Base-by-base conservation (phyloP, 2,888 invertebrate species). In the Andrena chrysosceles region DNA sequence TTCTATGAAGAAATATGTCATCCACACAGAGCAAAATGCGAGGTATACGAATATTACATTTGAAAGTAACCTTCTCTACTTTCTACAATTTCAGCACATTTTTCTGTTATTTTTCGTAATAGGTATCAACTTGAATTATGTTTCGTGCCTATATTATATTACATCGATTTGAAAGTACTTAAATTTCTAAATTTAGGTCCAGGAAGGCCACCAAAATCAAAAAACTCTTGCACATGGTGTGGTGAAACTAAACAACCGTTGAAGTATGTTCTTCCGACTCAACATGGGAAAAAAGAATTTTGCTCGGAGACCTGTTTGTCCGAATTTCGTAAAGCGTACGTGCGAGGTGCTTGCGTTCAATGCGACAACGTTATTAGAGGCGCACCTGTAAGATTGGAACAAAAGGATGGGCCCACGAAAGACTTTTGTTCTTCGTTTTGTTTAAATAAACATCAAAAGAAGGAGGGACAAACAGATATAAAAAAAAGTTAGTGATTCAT, bases 201-300 rank as follows among this genome's bases (percentile, higher is more conserved):
- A 91, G 97, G 97, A 82, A 96, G 97, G 91, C 97, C 97, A 77
- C 97, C 97, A 16, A 97, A 97, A 94, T 96, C 96, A 89, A 96
- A 96, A 84, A 94, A 94, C 66, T 94, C 94, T 3, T 98, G 98
- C 94, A 97, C 97, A 26, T 98, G 98, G 98, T 98, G 98, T 93
- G 97, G 96, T 77, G 97, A 98, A 94, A 96, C 96, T 82, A 97
- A 97, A 94, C 96, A 97, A 84, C 96, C 97, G 2, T 93, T 98
- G 71, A 98, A 97, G 92, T 98, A 98, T 94, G 97, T 98, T 42
- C 94, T 98, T 85, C 98, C 98, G 10, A 97, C 97, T 2, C 97
- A 97, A 91, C 97, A 97, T 93, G 98, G 98, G 13, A 98, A 98
- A 92, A 98, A 98, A 92, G 98, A 98, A 92, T 98, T 98, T 94